Percentiles rank a stretch among this genome's conserved stretches.
phyloP scores from a whole-genome alignment of 2,113 vertebrate genomes.

The Otus sunia region DNA sequence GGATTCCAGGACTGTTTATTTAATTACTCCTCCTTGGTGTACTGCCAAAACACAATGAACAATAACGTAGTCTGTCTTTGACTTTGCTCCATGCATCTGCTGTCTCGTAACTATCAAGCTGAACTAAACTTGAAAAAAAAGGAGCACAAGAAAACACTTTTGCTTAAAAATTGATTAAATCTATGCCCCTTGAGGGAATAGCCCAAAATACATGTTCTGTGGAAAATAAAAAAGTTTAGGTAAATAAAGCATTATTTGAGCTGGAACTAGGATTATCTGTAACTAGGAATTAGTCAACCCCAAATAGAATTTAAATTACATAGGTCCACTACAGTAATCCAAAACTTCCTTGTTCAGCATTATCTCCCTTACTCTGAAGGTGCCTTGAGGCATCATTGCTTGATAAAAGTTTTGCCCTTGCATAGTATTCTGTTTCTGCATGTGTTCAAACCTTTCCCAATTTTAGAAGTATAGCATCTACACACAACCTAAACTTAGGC shows the following conservation, averaged over 20 bases:
- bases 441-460: background rate
- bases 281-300: background rate
- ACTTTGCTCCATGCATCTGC: background rate
- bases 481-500: background rate
- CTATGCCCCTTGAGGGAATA: background rate
- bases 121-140: background rate
- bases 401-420: background rate
- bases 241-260: background rate
- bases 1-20: background rate
- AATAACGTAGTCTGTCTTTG: background rate
- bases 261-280: background rate
- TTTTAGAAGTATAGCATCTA: background rate
- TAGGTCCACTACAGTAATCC: background rate
- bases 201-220: background rate
- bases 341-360: background rate
- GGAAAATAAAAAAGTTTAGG: background rate
- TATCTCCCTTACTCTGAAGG: background rate
- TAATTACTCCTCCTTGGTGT: constrained; percentile 20
- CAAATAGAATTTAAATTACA: background rate
- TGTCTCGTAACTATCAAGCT: background rate
- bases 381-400: background rate
- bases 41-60: background rate
- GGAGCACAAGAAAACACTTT: background rate
- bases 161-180: background rate
- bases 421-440: background rate